These are phyloP conservation scores for Periphyllus acericola DNA, from an alignment of 2,888 invertebrate species.

Conservation along the genomic window DNA sequence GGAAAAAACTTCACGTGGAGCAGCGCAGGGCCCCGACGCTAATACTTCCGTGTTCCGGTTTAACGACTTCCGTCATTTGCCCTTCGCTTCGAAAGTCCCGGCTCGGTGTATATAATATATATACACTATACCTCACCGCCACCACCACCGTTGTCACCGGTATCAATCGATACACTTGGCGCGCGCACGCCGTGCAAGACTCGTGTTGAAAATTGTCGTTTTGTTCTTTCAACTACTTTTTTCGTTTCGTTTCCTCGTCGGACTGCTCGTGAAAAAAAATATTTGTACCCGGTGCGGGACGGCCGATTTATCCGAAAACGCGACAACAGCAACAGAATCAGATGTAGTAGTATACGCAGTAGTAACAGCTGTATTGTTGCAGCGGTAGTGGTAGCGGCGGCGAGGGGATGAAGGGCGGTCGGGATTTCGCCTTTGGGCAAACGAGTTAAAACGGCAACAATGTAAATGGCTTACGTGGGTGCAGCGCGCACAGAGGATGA, in stretches of 20 bases:
- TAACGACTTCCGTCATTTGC: conserved; percentile 32
- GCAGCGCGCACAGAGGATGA: conserved; percentile 57
- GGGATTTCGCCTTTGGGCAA: conserved; percentile 43
- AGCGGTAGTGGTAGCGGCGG: not conserved
- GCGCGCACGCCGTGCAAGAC: not conserved
- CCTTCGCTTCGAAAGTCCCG: not conserved
- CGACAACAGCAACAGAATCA: too few species aligned
- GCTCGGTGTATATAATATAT: not conserved
- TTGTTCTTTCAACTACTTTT: not conserved
- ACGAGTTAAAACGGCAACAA: conserved; percentile 59
- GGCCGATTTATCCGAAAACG: too few species aligned
- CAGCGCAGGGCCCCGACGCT: not conserved
- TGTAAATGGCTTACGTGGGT: conserved; percentile 62
- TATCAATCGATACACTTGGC: not conserved
- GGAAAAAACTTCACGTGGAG: too few species aligned
- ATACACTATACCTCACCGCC: not conserved
- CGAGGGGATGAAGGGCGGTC: not conserved
- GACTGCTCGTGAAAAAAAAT: not conserved
- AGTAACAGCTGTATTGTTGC: not conserved
- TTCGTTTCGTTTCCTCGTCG: not conserved
- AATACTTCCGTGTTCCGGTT: conserved; percentile 19
- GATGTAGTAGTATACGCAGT: too few species aligned
- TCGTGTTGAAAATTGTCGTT: not conserved
- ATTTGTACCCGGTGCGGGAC: not conserved
- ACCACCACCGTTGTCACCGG: not conserved